Base-by-base conservation (phyloP, 2,797 vertebrate species). In the Pogoniulus pusillus region DNA sequence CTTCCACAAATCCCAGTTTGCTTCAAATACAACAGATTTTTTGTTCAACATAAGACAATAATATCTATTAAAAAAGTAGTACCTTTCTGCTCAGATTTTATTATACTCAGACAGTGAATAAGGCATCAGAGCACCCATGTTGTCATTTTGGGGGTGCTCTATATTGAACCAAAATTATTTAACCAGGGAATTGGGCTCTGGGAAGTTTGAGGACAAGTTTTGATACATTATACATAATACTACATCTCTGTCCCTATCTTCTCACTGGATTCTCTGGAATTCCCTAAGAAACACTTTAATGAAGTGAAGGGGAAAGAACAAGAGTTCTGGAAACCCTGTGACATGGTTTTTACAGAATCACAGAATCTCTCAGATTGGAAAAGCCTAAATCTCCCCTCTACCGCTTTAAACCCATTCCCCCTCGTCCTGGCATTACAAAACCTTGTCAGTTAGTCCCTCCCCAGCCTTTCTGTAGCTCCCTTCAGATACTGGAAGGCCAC, bases 171-270 rank as follows among this genome's bases (percentile, higher is more conserved):
- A 32, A 45, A 89, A 55, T 29, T 78, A 45, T 64, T 85, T 78
- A 76, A 2, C 4, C 2, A 54, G n/a, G 27, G 5, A 87, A 32
- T 0, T 60, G 39, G 37, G 12, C 9, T 58, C 51, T 65, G 18
- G 9, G 16, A 72, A 39, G 12, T 37, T 62, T 82, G n/a, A 76
- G 23, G 29, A 20, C 34, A 45, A 53, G 6, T 8, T 85, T 85
- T 73, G 17, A 4, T 3, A 29, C 0, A 2, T 15, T 34, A 7
- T 3, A 29, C 0, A 2, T 15, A 34, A 7, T 27, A n/a, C 24
- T 70, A 16, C 12, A 49, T 26, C 3, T 15, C 7, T 12, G 4
- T 62, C 49, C 17, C 51, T 63, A 3, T 63, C 29, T 4, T 80
- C 35, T 53, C 11, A 26, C 16, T 35, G 13, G 10, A 54, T 72